Conservation (phyloP, 1,140 invertebrate species). For the Caerostris darwini region DNA sequence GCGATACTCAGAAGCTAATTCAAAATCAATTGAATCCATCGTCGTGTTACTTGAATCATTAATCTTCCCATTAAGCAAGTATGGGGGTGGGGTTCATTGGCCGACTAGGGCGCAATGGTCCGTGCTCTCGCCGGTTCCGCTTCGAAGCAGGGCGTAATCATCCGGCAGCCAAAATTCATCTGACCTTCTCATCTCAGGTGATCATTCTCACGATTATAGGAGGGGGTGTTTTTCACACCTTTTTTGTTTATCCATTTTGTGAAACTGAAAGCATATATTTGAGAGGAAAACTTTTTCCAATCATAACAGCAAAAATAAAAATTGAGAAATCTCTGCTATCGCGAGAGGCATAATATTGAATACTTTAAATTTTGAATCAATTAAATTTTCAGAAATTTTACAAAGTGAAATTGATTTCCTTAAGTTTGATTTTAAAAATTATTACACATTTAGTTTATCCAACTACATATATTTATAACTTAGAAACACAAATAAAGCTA, state of each 20-base stretch:
- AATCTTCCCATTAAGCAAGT: conserved; percentile 5
- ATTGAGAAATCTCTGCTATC: no score
- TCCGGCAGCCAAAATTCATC: not conserved
- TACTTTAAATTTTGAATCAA: no score
- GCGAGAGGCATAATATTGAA: no score
- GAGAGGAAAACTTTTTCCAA: not conserved
- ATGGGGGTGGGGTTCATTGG: conserved; percentile 7
- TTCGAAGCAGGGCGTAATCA: conserved; percentile 1
- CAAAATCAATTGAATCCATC: no score
- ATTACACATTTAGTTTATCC: no score
- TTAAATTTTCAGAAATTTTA: no score
- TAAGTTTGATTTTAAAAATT: no score
- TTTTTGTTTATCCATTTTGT: not conserved
- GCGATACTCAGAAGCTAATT: no score
- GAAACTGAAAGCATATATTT: no score
- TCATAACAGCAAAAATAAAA: not conserved
- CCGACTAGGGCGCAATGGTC: conserved; percentile 24
- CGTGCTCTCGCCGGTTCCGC: not conserved
- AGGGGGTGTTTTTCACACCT: not conserved
- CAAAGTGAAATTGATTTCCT: no score
- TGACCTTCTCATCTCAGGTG: conserved; percentile 4
- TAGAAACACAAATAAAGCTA: no score
- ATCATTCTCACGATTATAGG: not conserved
- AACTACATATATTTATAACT: no score
- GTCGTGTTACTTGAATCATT: conserved; percentile 1